Conservation (phyloP, 2,113 vertebrate species). For the Myiagra hebetior region DNA sequence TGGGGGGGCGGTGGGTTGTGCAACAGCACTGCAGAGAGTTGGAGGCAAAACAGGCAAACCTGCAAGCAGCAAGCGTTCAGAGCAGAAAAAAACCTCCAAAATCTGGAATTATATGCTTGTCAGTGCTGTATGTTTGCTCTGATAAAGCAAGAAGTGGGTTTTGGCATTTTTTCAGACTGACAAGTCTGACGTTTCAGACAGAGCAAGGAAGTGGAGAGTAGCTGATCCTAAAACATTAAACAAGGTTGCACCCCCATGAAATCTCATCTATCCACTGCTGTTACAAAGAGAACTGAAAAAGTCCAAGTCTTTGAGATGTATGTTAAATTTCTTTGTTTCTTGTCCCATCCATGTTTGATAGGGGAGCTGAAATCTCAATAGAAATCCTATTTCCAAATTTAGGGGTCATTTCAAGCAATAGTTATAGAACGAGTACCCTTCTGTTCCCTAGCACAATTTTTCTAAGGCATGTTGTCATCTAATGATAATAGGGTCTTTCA, state of each 20-base stretch:
- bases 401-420: neutral
- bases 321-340: neutral
- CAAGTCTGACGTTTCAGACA: neutral
- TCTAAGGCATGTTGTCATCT: neutral
- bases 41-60: neutral
- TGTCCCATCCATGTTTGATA: neutral
- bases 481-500: neutral
- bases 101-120: neutral
- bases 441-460: neutral
- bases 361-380: neutral
- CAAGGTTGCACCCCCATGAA: neutral
- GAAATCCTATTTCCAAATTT: neutral
- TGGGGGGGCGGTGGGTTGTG: accelerated
- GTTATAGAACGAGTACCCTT: neutral
- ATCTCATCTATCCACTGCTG: neutral
- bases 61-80: neutral
- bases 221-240: neutral
- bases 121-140: neutral
- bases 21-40: neutral
- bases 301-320: neutral
- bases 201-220: neutral
- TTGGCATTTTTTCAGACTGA: neutral
- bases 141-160: neutral
- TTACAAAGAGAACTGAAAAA: neutral
- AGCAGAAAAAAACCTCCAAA: accelerated